Percentiles rank a stretch among this genome's conserved stretches.
phyloP scores from a whole-genome alignment of 2,113 vertebrate species.

The Hippocampus abdominalis region DNA sequence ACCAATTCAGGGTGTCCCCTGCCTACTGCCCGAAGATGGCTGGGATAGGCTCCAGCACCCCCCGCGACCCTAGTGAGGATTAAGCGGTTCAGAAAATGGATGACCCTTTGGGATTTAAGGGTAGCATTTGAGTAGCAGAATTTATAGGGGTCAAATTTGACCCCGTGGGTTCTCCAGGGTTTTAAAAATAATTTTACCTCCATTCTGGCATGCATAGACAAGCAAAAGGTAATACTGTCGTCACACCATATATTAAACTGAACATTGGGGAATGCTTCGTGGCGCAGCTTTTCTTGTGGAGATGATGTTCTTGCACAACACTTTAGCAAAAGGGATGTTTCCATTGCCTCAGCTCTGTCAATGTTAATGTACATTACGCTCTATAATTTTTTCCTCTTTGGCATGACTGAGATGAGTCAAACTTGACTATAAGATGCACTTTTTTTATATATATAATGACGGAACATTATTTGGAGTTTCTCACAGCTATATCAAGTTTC shows the following conservation, averaged over 20 bases:
- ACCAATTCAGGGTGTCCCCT: too few relatives aligned
- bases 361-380: conserved; percentile 3
- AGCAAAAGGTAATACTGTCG: neutral
- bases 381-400: conserved; percentile 7
- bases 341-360: conserved; percentile 8
- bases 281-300: neutral
- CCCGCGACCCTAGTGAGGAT: too few relatives aligned
- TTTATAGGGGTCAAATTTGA: too few relatives aligned
- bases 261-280: neutral
- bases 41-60: too few relatives aligned
- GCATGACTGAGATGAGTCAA: conserved; percentile 13
- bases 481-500: too few relatives aligned
- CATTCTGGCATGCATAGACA: neutral
- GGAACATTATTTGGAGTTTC: neutral
- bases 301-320: neutral
- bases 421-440: neutral
- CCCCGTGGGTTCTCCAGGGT: too few relatives aligned
- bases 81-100: too few relatives aligned
- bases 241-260: neutral
- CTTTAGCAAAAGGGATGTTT: conserved; percentile 15
- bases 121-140: too few relatives aligned
- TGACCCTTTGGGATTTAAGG: too few relatives aligned
- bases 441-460: too few relatives aligned
- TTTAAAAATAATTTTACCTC: neutral
- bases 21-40: too few relatives aligned